Conservation (phyloP, 2,888 invertebrate species). For the Xestia sexstrigata region DNA sequence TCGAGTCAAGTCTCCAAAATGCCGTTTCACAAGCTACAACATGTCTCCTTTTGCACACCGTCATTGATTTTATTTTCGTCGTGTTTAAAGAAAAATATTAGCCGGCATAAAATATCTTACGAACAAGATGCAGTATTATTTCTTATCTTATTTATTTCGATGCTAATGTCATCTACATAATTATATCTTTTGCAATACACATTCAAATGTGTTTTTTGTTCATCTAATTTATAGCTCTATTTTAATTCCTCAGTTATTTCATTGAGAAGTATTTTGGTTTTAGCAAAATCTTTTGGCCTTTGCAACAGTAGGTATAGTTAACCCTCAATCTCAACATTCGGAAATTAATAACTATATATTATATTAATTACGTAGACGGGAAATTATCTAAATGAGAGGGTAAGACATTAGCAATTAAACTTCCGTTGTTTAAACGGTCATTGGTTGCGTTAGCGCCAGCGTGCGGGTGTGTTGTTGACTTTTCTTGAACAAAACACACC, state of each 20-base stretch:
- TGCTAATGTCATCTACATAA: constrained; percentile 20
- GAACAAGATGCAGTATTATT: constrained; percentile 4
- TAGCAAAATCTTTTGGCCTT: constrained; percentile 9
- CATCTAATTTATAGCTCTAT: constrained; percentile 47
- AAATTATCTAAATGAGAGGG: constrained; percentile 41
- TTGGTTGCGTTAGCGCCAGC: constrained; percentile 54
- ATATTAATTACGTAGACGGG: background rate
- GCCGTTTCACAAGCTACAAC: constrained; percentile 66
- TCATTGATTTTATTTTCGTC: constrained; percentile 56
- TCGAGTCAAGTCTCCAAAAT: constrained; percentile 80
- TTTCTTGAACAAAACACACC: constrained; percentile 80
- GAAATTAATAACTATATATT: background rate
- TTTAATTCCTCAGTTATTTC: constrained; percentile 41
- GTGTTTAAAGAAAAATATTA: constrained; percentile 47
- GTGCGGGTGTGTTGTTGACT: constrained; percentile 65
- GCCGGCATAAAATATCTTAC: constrained; percentile 18
- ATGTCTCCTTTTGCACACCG: constrained; percentile 63
- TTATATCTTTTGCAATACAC: constrained; percentile 14
- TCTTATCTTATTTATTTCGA: constrained; percentile 18
- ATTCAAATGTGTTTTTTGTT: constrained; percentile 49
- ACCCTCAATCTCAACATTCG: background rate
- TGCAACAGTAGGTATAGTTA: background rate
- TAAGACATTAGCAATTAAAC: constrained; percentile 56
- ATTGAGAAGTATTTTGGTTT: constrained; percentile 29
- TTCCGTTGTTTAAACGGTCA: constrained; percentile 57